Evolutionary conservation across 2,797 vertebrate species (phyloP), one percentile per base, ranked within the genome.

Genomic region (Setipinna tenuifilis): DNA sequence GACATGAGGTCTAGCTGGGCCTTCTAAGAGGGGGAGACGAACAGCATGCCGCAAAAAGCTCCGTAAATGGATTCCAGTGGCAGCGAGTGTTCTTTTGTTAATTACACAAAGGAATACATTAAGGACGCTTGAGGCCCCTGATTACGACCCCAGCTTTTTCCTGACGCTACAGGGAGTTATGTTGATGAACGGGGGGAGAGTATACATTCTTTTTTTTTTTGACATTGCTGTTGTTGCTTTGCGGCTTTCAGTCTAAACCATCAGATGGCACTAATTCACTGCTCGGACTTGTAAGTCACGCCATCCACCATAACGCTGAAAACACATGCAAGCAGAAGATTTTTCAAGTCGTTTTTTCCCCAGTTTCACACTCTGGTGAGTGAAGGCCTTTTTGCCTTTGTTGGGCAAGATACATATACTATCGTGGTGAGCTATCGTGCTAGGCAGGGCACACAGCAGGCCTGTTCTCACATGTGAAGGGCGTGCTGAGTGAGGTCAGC

Each of bases 71-170:
- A 88, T 89, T 89, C 87, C 65, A 57, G 84, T 84, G 86, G 82
- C 82, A 41, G 83, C 84, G 68, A 87, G 83, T 59, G 7, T 85
- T 89, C 87, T 87, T 90, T 89, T 88, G 89, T 91, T 90, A 91
- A 91, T 90, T 90, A 87, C 89, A 78, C 59, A 81, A 84, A 87
- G 83, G 86, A 89, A 89, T 83, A 85, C 82, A 88, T 86, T 87
- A 86, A 83, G 78, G 71, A 83, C 68, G 54, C 84, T 86, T 12
- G 83, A 71, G 80, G 80, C 59, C 41, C 81, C 28, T 58, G 57
- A 85, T 78, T 78, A 44, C 31, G 35, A 14, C 71, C 71, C 31
- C 19, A 19, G 71, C 16, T 21, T 7, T 19, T 21, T 35, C 14
- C 71, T 19, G 35, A 78, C 71, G 10, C 31, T 41, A 78, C 71